These are phyloP conservation scores for Auanema sp. DNA, from an alignment of 2,888 invertebrate species.

Conservation along the genomic window DNA sequence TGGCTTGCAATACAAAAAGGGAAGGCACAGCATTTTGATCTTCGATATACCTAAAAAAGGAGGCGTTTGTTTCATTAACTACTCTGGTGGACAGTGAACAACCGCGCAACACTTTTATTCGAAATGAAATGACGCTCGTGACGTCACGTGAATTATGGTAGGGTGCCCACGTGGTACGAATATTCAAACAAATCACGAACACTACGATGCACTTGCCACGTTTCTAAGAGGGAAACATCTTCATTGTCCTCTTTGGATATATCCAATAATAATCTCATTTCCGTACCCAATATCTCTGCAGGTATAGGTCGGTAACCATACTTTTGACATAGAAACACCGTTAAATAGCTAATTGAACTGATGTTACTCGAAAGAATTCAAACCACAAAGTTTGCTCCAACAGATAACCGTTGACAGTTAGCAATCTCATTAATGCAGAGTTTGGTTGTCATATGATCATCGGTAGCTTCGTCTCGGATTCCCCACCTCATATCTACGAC, in stretches of 20 bases:
- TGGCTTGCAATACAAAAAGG: slow-evolving; percentile 90
- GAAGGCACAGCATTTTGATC: slow-evolving; percentile 95
- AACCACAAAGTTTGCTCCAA: slow-evolving; percentile 96
- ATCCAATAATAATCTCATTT: slow-evolving; percentile 82
- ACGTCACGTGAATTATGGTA: too few relatives aligned
- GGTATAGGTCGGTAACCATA: slow-evolving; percentile 97
- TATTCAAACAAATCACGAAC: neutral
- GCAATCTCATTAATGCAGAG: slow-evolving; percentile 96
- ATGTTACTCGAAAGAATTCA: neutral
- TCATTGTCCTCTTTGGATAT: slow-evolving; percentile 70
- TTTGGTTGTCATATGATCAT: slow-evolving; percentile 98
- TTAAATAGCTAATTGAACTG: slow-evolving; percentile 8
- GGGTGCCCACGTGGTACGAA: neutral
- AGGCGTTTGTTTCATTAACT: neutral
- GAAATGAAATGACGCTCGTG: neutral
- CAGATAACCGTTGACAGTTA: slow-evolving; percentile 92
- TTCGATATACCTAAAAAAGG: slow-evolving; percentile 80
- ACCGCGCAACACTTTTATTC: too few relatives aligned
- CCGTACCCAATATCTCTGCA: slow-evolving; percentile 87
- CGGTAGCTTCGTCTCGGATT: slow-evolving; percentile 94
- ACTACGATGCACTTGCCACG: slow-evolving; percentile 22
- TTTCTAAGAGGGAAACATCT: slow-evolving; percentile 41
- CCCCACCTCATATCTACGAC: slow-evolving; percentile 99
- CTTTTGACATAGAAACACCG: slow-evolving; percentile 93
- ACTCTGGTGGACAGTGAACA: too few relatives aligned